These are phyloP conservation scores for Chelon auratus DNA, from an alignment of 2,797 vertebrate genomes.

Conservation along the genomic window DNA sequence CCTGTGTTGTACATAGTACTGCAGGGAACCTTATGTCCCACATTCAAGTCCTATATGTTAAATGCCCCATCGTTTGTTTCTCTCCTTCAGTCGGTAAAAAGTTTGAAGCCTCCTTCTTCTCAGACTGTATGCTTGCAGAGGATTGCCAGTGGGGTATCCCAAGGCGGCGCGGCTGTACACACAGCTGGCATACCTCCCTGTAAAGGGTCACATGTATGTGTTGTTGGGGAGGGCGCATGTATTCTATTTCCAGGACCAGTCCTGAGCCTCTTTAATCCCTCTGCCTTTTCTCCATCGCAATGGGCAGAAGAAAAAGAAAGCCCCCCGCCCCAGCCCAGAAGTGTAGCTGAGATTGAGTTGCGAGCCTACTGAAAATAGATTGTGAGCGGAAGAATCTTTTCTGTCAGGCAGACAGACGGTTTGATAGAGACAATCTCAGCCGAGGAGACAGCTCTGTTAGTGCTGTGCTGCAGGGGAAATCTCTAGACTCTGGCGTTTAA, in stretches of 20 bases:
- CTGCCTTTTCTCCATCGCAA: slow-evolving; percentile 60
- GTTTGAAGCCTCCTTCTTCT: slow-evolving; percentile 12
- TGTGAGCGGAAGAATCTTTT: slow-evolving; percentile 70
- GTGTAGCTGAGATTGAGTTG: slow-evolving; percentile 82
- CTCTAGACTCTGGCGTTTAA: slow-evolving; percentile 54
- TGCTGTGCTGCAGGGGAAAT: slow-evolving; percentile 52
- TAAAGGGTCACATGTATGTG: slow-evolving; percentile 61
- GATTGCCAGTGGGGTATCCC: slow-evolving; percentile 54
- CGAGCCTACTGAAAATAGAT: slow-evolving; percentile 84
- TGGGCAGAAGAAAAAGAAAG: slow-evolving; percentile 62
- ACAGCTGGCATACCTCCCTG: slow-evolving; percentile 65
- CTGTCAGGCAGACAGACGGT: slow-evolving; percentile 68
- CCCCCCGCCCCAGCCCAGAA: slow-evolving; percentile 44
- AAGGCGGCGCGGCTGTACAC: slow-evolving; percentile 32
- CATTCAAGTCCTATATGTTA: slow-evolving; percentile 55
- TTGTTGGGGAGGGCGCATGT: slow-evolving; percentile 59
- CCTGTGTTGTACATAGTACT: slow-evolving; percentile 52
- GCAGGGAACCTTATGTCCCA: slow-evolving; percentile 60
- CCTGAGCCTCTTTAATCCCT: slow-evolving; percentile 81
- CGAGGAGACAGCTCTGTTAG: slow-evolving; percentile 61
- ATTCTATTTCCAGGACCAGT: slow-evolving; percentile 83
- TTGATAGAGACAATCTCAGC: slow-evolving; percentile 64
- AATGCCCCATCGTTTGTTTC: slow-evolving; percentile 39
- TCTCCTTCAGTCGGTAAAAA: slow-evolving; percentile 13
- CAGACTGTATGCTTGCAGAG: slow-evolving; percentile 4